A percentile compares a stretch with the other conserved stretches of the same genome.
Conservation (phyloP, 2,888 invertebrate species). For the Trachelus troglodyta region DNA sequence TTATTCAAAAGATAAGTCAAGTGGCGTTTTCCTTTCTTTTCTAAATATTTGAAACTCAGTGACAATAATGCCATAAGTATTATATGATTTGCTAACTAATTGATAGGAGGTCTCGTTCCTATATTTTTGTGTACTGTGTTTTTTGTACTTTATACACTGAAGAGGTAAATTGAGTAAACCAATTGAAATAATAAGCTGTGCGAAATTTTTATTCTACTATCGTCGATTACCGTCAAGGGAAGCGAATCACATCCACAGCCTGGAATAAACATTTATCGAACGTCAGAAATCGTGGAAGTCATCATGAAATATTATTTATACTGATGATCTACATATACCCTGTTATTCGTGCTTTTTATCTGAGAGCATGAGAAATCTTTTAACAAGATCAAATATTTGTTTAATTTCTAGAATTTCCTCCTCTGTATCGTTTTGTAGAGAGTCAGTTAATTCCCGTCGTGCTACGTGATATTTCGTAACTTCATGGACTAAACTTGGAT, state of each 20-base stretch:
- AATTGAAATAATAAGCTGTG: neutral
- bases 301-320: neutral
- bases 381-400: too few species aligned
- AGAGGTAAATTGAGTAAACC: neutral
- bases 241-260: neutral
- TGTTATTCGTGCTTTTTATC: neutral
- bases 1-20: too few species aligned
- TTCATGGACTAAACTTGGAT: too few species aligned
- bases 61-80: neutral
- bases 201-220: neutral
- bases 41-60: neutral
- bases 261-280: neutral
- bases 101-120: neutral
- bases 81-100: neutral
- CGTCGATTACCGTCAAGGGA: neutral
- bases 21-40: too few species aligned
- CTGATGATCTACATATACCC: neutral
- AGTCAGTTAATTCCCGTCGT: too few species aligned
- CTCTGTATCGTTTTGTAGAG: too few species aligned
- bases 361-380: neutral
- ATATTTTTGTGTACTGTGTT: neutral
- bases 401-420: too few species aligned
- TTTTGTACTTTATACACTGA: neutral
- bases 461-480: too few species aligned
- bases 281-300: neutral